phyloP scores from a whole-genome alignment of 2,113 vertebrate genomes.

The Morone chrysops region DNA sequence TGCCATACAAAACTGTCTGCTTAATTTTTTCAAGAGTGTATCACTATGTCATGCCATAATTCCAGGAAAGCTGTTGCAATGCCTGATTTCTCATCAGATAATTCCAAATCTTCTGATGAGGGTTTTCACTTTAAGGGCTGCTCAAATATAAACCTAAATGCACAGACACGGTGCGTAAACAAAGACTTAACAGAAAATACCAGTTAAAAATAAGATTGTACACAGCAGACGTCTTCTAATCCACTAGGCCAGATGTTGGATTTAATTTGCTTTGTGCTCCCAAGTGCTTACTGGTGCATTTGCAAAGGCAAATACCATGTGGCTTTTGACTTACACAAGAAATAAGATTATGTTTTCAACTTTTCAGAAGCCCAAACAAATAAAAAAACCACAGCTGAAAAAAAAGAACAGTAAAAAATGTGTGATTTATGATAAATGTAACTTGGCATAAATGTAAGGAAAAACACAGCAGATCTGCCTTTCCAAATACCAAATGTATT shows the following conservation, averaged over 20 bases:
- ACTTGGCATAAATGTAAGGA: background rate
- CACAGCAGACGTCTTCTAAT: too few relatives aligned
- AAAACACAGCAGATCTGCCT: background rate
- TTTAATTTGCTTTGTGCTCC: too few relatives aligned
- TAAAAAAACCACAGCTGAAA: background rate
- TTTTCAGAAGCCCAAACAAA: background rate
- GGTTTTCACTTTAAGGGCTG: background rate
- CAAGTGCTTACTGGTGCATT: background rate
- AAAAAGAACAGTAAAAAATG: too few relatives aligned
- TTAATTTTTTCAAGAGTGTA: background rate
- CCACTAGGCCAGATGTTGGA: too few relatives aligned
- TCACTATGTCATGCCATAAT: background rate
- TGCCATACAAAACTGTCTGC: background rate
- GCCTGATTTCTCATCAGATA: background rate
- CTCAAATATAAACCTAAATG: background rate
- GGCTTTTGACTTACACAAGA: background rate
- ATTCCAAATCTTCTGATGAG: background rate
- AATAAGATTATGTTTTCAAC: background rate
- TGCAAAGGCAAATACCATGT: constrained; percentile 10
- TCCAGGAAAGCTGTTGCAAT: background rate
- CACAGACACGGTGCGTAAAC: background rate
- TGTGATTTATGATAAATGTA: too few relatives aligned
- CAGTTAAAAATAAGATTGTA: background rate
- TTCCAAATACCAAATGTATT: background rate
- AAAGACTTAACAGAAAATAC: background rate